Base-by-base conservation (phyloP, 1,140 invertebrate genomes). In the Euwallacea fornicatus region DNA sequence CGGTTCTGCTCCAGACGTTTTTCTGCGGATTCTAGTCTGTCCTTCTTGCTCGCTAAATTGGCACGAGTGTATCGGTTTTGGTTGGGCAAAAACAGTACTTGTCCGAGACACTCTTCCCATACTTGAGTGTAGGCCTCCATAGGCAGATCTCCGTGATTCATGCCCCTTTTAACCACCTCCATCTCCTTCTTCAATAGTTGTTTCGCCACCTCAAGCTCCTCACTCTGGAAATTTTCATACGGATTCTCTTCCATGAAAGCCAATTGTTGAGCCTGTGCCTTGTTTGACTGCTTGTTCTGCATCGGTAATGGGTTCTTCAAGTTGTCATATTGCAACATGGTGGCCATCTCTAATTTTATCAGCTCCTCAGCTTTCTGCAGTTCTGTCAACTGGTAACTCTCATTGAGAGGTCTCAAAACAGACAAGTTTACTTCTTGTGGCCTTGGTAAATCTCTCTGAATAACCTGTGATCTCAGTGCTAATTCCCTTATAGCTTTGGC, bases 331-430 rank as follows among this genome's bases (percentile, higher is more conserved):
- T 97, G 90, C 50, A 98, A 81, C 95, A 98, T 98, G 7, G 90
- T 91, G 41, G 98, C 86, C 95, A 99, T 99, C 85, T 99, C 98
- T 70, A 90, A 86, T 83, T 99, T 99, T 59, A 99, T 97, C 41
- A 99, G 80, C 83, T 99, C 96, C 84, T 99, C 97, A 16, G 97
- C 96, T 87, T 94, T 93, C 82, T 96, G 94, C 54, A 97, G 85
- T 74, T 96, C 93, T n/a, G 89, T 93, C 6, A 97, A 85, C 33
- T 89, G 87, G 42, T 90, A 85, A 73, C 91, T 90, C 73, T 87
- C 88, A 75, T 86, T 87, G 9, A 86, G 82, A 33, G 92, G 90
- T 68, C 94, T 83, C 47, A 96, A 82, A 58, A 97, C 90, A 72
- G 90, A 87, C 59, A 88, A 87, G 82, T 97, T 98, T 0, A 95